A percentile compares a stretch with the other conserved stretches of the same genome.
phyloP scores from a whole-genome alignment of 2,113 vertebrate species.

The Grallaria varia region DNA sequence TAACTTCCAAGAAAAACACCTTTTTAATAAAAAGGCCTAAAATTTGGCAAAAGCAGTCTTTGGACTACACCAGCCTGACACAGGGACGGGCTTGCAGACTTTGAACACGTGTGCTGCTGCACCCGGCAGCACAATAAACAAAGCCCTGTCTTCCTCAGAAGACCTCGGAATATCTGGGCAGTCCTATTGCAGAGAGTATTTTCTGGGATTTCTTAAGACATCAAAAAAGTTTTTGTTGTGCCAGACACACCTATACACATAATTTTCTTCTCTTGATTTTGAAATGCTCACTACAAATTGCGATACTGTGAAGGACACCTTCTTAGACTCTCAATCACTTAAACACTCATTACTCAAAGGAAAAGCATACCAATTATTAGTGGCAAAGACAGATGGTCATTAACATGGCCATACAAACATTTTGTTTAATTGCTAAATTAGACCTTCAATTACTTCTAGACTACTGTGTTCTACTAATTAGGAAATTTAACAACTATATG shows the following conservation, averaged over 20 bases:
- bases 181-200: background rate
- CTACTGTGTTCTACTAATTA: background rate
- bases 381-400: background rate
- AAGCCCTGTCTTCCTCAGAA: background rate
- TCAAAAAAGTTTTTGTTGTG: background rate
- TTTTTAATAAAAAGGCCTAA: background rate
- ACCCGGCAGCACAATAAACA: background rate
- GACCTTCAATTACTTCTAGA: background rate
- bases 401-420: background rate
- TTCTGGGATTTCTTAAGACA: background rate
- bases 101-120: background rate
- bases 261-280: background rate
- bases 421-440: background rate
- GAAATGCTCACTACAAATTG: background rate
- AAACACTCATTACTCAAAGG: background rate
- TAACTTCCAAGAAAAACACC: background rate
- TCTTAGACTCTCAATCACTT: background rate
- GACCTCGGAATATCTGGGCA: background rate
- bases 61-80: background rate
- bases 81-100: background rate
- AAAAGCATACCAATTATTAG: background rate
- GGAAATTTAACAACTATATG: background rate
- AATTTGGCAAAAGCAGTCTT: background rate
- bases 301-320: background rate
- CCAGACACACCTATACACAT: background rate